Percentiles rank a stretch among this genome's conserved stretches.
These are phyloP conservation scores for Emydocephalus ijimae DNA, from an alignment of 2,113 vertebrate species.

Conservation along the genomic window DNA sequence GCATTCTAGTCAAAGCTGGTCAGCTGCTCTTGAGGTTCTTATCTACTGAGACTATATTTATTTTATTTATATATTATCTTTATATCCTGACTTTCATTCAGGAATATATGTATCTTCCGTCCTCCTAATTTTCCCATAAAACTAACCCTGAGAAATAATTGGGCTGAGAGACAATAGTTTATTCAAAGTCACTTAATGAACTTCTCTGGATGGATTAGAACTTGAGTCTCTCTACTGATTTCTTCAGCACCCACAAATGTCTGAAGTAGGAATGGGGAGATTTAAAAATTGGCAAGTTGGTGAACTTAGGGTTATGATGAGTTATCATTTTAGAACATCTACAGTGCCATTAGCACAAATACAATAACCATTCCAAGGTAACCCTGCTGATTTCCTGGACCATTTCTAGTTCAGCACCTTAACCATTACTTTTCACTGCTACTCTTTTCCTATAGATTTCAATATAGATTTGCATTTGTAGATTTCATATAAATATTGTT, in stretches of 20 bases:
- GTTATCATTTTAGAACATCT: background rate
- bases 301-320: background rate
- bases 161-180: background rate
- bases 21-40: background rate
- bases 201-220: background rate
- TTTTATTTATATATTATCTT: background rate
- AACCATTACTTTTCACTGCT: background rate
- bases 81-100: background rate
- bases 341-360: background rate
- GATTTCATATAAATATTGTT: background rate
- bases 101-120: background rate
- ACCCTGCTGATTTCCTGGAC: background rate
- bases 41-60: background rate
- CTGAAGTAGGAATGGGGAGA: background rate
- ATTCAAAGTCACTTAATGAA: background rate
- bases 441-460: background rate
- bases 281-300: background rate
- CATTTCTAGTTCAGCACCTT: background rate
- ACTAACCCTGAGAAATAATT: background rate
- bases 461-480: background rate
- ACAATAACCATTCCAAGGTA: background rate
- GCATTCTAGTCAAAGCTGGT: background rate
- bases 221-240: background rate
- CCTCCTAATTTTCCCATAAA: background rate
- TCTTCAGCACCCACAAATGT: background rate